phyloP scores from a whole-genome alignment of 2,113 vertebrate genomes.

The Balaeniceps rex region DNA sequence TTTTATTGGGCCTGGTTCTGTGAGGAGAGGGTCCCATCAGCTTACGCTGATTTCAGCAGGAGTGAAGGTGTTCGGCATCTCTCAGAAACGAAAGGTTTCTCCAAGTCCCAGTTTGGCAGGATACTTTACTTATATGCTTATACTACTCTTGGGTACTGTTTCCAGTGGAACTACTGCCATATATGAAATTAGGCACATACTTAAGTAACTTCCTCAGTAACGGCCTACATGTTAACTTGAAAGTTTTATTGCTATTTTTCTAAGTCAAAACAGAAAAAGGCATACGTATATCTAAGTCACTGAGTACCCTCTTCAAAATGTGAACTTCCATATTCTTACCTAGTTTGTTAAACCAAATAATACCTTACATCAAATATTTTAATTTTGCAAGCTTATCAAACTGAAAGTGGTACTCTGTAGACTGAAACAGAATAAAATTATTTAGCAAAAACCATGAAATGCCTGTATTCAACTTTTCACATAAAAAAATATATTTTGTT shows the following conservation, averaged over 20 bases:
- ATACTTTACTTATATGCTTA: background rate
- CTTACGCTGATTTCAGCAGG: background rate
- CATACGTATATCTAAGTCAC: background rate
- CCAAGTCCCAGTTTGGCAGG: background rate
- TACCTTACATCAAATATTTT: background rate
- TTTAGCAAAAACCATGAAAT: constrained; percentile 43
- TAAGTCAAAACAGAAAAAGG: background rate
- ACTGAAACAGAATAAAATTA: constrained; percentile 38
- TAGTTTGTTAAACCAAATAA: constrained; percentile 32
- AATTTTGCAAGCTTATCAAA: constrained; percentile 6
- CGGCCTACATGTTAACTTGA: background rate
- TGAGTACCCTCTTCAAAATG: background rate
- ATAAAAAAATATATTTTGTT: constrained; percentile 68
- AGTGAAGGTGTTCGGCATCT: background rate
- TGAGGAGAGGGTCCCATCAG: background rate
- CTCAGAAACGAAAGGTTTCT: background rate
- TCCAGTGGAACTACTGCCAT: background rate
- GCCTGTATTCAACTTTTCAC: constrained; percentile 33
- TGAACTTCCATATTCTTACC: background rate
- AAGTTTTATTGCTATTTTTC: constrained; percentile 3
- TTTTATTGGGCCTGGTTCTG: background rate
- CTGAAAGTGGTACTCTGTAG: constrained; percentile 12
- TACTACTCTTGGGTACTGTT: background rate
- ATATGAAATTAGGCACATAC: background rate
- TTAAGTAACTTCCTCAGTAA: background rate